phyloP scores from a whole-genome alignment of 1,140 invertebrate species.

The Conus betulinus region DNA sequence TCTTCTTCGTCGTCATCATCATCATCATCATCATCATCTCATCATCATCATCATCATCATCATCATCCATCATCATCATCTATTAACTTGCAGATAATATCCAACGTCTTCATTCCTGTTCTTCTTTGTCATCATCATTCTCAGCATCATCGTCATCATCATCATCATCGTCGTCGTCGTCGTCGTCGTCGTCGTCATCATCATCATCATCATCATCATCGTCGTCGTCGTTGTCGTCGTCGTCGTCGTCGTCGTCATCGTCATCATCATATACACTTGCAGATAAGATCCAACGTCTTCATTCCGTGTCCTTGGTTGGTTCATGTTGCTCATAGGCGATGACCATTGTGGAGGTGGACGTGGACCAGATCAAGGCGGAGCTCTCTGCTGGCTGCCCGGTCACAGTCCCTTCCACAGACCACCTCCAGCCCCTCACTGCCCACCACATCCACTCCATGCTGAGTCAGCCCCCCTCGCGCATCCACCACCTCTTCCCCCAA shows the following conservation, averaged over 20 bases:
- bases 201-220: conserved; percentile 31
- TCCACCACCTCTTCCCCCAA: background rate
- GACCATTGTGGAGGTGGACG: background rate
- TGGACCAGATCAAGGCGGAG: background rate
- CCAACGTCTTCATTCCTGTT: background rate
- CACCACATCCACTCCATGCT: background rate
- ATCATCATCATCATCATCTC: no score
- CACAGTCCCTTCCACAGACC: background rate
- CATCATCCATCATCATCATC: background rate
- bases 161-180: conserved; percentile 33
- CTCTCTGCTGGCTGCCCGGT: background rate
- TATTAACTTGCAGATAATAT: background rate
- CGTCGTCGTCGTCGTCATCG: background rate
- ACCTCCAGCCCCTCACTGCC: background rate
- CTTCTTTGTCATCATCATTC: no score
- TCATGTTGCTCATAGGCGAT: background rate
- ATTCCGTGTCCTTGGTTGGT: background rate
- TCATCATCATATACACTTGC: background rate
- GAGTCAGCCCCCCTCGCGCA: background rate
- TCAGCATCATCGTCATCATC: conserved; percentile 3
- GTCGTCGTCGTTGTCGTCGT: background rate
- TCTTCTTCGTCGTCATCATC: no score
- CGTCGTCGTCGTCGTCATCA: conserved; percentile 28
- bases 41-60: no score
- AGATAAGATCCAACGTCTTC: background rate